These are phyloP conservation scores for Blastobasis lacticolella DNA, from an alignment of 2,888 invertebrate species.

Conservation along the genomic window DNA sequence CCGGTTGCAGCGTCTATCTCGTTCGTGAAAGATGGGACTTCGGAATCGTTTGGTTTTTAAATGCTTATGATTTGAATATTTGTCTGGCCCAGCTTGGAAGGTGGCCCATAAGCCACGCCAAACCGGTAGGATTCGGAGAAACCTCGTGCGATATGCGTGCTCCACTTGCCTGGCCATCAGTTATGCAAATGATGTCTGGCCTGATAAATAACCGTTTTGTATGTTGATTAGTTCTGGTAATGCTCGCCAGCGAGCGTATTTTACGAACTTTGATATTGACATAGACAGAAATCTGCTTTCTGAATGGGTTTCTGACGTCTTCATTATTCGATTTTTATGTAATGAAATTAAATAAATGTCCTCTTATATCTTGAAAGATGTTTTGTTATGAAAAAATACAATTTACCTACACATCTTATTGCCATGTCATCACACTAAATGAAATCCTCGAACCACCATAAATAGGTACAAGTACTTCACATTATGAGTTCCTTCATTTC, in stretches of 20 bases:
- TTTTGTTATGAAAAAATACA: too few relatives aligned
- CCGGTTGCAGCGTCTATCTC: conserved; percentile 14
- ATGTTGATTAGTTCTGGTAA: conserved; percentile 7
- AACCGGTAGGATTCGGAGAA: conserved; percentile 44
- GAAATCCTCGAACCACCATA: too few relatives aligned
- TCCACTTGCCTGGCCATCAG: conserved; percentile 9
- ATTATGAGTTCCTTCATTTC: too few relatives aligned
- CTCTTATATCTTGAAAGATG: too few relatives aligned
- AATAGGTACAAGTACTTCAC: too few relatives aligned
- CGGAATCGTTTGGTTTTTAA: conserved; percentile 15
- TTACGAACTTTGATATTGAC: too few relatives aligned
- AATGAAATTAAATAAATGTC: too few relatives aligned
- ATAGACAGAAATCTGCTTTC: too few relatives aligned
- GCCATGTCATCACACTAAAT: too few relatives aligned
- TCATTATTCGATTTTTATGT: too few relatives aligned
- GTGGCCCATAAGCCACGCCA: conserved; percentile 31
- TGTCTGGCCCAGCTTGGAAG: conserved; percentile 13
- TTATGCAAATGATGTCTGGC: conserved; percentile 8
- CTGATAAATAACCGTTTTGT: conserved; percentile 11
- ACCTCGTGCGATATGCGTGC: conserved; percentile 11
- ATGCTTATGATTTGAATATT: conserved; percentile 12
- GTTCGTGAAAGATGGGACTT: conserved; percentile 12
- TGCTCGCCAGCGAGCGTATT: neutral
- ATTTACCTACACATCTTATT: too few relatives aligned
- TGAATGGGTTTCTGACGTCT: too few relatives aligned